Conservation (phyloP, 2,797 vertebrate species). For the Hypotaenidia okinawae region DNA sequence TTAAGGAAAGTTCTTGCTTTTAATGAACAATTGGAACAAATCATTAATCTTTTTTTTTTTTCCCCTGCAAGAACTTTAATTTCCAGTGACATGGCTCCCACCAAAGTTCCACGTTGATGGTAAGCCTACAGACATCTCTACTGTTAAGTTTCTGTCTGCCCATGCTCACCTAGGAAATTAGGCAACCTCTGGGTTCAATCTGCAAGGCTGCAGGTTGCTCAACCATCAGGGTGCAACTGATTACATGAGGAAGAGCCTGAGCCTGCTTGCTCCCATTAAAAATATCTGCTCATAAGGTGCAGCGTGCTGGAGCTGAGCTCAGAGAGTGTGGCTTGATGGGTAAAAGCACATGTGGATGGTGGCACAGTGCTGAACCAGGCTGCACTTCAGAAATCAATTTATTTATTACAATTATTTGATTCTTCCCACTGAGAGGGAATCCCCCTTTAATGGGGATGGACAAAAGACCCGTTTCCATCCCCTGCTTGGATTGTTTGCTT, state of each 20-base stretch:
- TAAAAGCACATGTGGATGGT: accelerated
- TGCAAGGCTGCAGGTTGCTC: background rate
- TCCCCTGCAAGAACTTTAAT: background rate
- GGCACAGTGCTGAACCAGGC: background rate
- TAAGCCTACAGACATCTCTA: accelerated
- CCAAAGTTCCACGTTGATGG: background rate
- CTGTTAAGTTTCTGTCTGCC: background rate
- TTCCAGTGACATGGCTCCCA: background rate
- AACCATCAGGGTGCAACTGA: background rate
- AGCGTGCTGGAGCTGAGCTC: accelerated
- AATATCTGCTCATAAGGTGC: accelerated
- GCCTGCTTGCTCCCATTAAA: background rate
- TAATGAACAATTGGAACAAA: slow-evolving; percentile 18
- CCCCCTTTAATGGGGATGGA: background rate
- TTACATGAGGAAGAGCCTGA: background rate
- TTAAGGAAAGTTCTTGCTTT: slow-evolving; percentile 38
- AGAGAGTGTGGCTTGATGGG: accelerated
- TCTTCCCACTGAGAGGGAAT: background rate
- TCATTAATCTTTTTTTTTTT: background rate
- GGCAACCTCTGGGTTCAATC: background rate
- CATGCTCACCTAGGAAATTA: background rate
- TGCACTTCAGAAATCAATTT: background rate
- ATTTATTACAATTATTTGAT: accelerated
- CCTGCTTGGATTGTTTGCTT: accelerated
- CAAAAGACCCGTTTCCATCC: background rate